A percentile compares a stretch with the other conserved stretches of the same genome.
phyloP scores from a whole-genome alignment of 1,140 invertebrate genomes.

The Plectrocnemia conspersa region DNA sequence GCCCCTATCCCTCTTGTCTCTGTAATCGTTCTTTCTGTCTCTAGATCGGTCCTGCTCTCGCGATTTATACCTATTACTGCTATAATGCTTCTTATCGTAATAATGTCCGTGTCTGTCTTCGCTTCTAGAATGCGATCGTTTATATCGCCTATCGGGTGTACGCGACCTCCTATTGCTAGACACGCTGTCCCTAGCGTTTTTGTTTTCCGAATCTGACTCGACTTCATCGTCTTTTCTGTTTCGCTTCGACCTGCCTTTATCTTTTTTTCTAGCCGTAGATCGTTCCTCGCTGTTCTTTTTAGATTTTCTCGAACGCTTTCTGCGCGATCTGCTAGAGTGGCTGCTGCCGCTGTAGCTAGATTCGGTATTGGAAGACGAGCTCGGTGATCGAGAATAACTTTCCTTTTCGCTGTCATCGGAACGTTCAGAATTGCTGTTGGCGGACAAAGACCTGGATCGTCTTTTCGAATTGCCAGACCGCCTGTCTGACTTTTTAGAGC shows the following conservation, averaged over 20 bases:
- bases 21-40: conserved; percentile 22
- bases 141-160: conserved; percentile 23
- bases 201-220: too few species aligned
- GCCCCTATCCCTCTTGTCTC: conserved; percentile 18
- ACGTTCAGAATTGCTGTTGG: background rate
- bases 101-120: conserved; percentile 21
- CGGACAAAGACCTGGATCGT: too few species aligned
- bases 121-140: conserved; percentile 29
- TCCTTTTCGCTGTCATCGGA: conserved; percentile 17
- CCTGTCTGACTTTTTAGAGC: too few species aligned
- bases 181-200: conserved; percentile 24
- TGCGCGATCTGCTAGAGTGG: conserved; percentile 6
- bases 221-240: conserved; percentile 15
- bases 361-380: conserved; percentile 17
- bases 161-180: conserved; percentile 26
- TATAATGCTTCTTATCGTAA: conserved; percentile 18
- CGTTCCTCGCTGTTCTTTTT: conserved; percentile 30
- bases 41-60: conserved; percentile 22
- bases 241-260: conserved; percentile 23
- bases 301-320: conserved; percentile 14
- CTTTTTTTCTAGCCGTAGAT: conserved; percentile 21
- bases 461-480: too few species aligned
- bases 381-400: background rate
- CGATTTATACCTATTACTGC: conserved; percentile 10
- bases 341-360: conserved; percentile 19